These are phyloP conservation scores for Protobothrops flavoviridis DNA, from an alignment of 2,113 vertebrate species.

Conservation along the genomic window DNA sequence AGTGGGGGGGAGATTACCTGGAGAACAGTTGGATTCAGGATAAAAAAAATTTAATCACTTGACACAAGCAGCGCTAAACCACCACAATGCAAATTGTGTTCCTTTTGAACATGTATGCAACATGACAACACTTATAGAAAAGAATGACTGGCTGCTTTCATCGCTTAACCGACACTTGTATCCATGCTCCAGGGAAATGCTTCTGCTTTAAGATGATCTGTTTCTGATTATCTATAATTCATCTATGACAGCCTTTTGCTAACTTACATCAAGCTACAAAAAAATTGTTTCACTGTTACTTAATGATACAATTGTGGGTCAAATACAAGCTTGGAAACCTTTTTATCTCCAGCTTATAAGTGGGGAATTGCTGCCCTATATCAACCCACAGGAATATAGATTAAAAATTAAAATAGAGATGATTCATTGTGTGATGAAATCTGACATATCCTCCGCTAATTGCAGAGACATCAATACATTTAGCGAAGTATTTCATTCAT, in stretches of 20 bases:
- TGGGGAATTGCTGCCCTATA: neutral
- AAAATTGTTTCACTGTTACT: neutral
- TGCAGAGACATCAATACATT: neutral
- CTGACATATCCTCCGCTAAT: neutral
- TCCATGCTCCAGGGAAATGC: neutral
- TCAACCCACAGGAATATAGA: neutral
- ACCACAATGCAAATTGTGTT: neutral
- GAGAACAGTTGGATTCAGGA: neutral
- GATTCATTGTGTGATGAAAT: neutral
- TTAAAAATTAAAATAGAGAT: neutral
- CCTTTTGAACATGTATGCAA: neutral
- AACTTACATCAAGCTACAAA: neutral
- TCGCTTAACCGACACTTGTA: neutral
- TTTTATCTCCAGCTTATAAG: neutral
- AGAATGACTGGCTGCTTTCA: neutral
- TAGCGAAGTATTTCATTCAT: neutral
- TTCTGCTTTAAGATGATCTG: too few species aligned
- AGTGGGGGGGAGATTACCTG: neutral
- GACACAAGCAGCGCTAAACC: neutral
- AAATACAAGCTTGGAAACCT: neutral
- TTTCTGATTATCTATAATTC: neutral
- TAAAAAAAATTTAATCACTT: neutral
- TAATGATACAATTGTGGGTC: neutral
- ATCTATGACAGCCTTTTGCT: neutral
- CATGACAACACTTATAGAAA: neutral